Conservation (phyloP, 2,888 invertebrate species). For the Mythimna lalbum region DNA sequence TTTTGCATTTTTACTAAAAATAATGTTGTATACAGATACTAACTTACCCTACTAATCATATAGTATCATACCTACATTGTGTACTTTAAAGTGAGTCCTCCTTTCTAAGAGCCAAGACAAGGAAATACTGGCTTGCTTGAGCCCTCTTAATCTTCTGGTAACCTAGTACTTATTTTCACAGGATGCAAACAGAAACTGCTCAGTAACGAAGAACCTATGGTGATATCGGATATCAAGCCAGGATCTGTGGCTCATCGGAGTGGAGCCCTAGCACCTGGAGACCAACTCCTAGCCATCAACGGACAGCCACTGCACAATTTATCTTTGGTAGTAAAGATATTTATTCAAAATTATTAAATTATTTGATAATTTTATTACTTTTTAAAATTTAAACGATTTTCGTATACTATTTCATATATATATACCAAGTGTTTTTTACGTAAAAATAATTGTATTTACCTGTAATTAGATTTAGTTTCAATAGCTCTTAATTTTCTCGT, state of each 20-base stretch:
- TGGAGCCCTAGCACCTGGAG: conserved; percentile 96
- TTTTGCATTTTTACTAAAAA: too few species aligned
- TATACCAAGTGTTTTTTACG: neutral
- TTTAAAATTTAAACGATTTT: neutral
- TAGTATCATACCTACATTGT: neutral
- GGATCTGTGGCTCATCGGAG: conserved; percentile 98
- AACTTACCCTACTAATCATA: conserved; percentile 34
- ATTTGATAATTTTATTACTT: neutral
- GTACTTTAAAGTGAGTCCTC: neutral
- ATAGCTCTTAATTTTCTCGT: conserved; percentile 2
- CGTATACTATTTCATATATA: neutral
- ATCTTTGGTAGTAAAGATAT: conserved; percentile 88
- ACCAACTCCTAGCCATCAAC: conserved; percentile 96
- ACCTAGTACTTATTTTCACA: conserved; percentile 57
- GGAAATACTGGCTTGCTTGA: neutral
- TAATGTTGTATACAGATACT: conserved; percentile 7
- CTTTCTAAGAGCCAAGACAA: neutral
- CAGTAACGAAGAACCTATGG: conserved; percentile 93
- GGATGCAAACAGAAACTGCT: conserved; percentile 87
- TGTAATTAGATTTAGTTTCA: conserved; percentile 12
- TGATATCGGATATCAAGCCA: conserved; percentile 96
- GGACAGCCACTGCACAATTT: conserved; percentile 94
- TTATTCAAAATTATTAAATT: neutral
- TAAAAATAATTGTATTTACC: neutral
- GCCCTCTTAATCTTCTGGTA: neutral